Evolutionary conservation across 1,140 invertebrate genomes (phyloP), one percentile per base, ranked within the genome.

Genomic region (Zeugodacus cucurbitae): DNA sequence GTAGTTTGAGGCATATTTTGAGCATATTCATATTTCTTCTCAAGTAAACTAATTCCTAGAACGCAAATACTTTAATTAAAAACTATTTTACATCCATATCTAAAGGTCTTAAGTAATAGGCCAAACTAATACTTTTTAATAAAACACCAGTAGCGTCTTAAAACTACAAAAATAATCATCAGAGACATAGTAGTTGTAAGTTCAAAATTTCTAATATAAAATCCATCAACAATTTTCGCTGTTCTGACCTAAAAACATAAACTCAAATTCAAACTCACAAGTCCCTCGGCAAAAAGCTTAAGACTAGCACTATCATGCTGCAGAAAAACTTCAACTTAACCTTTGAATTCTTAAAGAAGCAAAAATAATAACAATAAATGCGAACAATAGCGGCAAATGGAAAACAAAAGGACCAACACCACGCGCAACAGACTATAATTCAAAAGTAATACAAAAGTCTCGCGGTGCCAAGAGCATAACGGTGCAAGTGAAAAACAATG

Each of bases 381-480:
- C 29, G 74, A 82, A 82, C 41, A 82, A 82, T 29, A 82, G 74
- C 74, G 26, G 22, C 48, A 82, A 82, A 82, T 48, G 41, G 20
- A 44, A 48, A 82, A 41, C 74, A 20, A 34, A 14, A 54, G 74
- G 5, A 14, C 44, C 41, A 44, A 44, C 37, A 41, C 74, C 20
- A 26, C 32, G 67, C 67, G 34, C 74, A 41, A 14, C 29, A 82
- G 41, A 82, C 74, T 26, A 82, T 82, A 82, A 82, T 82, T 82
- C 74, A 82, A 82, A 74, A 82, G 74, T 82, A 48, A 82, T 48
- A 82, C 74, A 82, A 82, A 48, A 82, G 74, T 82, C 74, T 82
- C 37, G 26, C 44, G 48, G 41, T 48, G 74, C 74, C 74, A 82
- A 82, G 44, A 82, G 41, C 74, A 82, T 4, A 44, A 48, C 74